phyloP scores from a whole-genome alignment of 2,113 vertebrate species.

The Pycnonotus jocosus region DNA sequence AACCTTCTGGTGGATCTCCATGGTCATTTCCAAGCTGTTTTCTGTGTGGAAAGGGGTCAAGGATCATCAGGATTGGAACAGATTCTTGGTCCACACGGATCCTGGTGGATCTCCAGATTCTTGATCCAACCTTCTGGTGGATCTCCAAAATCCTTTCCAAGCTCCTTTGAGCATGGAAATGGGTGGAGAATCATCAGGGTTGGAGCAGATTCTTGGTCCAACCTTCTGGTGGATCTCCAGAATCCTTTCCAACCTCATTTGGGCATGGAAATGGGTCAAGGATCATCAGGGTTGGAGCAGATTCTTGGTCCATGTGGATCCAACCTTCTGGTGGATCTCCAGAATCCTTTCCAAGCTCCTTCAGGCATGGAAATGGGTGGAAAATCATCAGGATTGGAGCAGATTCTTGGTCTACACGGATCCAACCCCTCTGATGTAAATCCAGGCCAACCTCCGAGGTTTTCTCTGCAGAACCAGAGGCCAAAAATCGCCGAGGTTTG shows the following conservation, averaged over 20 bases:
- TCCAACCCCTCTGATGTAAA: not conserved
- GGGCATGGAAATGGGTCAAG: not conserved
- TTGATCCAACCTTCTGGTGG: not conserved
- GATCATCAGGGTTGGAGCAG: not conserved
- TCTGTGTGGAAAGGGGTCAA: not conserved
- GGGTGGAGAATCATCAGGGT: not conserved
- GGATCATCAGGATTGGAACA: not conserved
- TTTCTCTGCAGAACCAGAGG: not conserved
- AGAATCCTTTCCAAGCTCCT: not conserved
- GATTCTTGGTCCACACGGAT: not conserved
- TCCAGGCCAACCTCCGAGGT: not conserved
- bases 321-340: not conserved
- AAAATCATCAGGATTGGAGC: too few relatives aligned
- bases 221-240: too few relatives aligned
- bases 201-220: not conserved
- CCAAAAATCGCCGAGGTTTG: not conserved
- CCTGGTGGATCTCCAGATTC: too few relatives aligned
- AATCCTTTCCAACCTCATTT: too few relatives aligned
- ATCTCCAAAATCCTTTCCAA: not conserved
- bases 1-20: not conserved
- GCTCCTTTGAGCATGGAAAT: not conserved
- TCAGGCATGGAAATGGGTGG: not conserved
- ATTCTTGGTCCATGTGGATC: too few relatives aligned
- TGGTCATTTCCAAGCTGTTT: not conserved
- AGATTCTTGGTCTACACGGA: not conserved